Base-by-base conservation (phyloP, 1,140 invertebrate genomes). In the Euglossa dilemma region DNA sequence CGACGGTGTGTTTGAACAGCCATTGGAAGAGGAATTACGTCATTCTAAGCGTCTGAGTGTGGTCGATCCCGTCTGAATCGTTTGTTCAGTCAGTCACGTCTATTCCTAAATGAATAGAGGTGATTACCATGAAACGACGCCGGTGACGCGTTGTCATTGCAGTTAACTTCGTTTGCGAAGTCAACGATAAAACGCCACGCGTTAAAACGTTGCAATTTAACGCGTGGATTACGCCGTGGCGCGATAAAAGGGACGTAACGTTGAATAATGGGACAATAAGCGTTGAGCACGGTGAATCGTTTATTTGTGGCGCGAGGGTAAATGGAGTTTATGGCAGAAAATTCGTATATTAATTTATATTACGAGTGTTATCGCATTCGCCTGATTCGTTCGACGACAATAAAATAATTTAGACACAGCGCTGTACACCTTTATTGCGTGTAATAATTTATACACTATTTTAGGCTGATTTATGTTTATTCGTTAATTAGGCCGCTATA, bases 81-180 rank as follows among this genome's bases (percentile, higher is more conserved):
- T 80, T 82, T 61, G 45, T 69, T 61, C 72, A 69, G 54, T 56
- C n/a, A 28, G 23, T 28, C 50, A 20, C 20, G 18, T 64, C 7
- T 28, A 6, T 43, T 18, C n/a, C n/a, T 56, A 74, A 81, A 74
- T 50, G 79, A 74, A 81, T 54, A 66, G 25, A 74, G 50, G 25
- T 36, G 63, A 81, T 81, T 74, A 73, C 43, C 61, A 66, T 50
- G 59, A 25, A 54, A 47, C 56, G 23, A 56, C 71, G 25, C n/a
- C 61, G 23, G 59, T 56, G 66, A 54, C 71, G 50, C 36, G 59
- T 57, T 28, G 71, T 73, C 79, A 66, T 47, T 56, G 52, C 12
- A 56, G 79, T 43, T 66, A 28, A 66, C 52, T 64, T 56, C 23
- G 43, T 50, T 16, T 4, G 28, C 7, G 14, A 45, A 43, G 25